Percentiles rank a stretch among this genome's conserved stretches.
These are phyloP conservation scores for Muscicapa adusta DNA, from an alignment of 2,113 vertebrate species.

Conservation along the genomic window DNA sequence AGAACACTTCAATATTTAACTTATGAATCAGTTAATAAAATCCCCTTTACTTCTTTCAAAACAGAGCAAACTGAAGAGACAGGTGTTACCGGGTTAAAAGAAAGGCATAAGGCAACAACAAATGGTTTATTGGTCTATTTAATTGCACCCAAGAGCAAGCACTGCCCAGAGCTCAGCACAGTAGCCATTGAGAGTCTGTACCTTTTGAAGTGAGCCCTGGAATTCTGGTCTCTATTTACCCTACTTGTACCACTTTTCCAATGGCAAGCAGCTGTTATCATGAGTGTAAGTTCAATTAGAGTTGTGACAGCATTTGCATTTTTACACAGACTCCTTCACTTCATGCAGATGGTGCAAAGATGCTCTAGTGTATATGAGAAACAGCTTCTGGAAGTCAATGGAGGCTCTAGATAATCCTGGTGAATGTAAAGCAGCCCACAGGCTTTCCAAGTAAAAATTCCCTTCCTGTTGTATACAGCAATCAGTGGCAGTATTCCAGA, in stretches of 20 bases:
- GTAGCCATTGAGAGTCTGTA: neutral
- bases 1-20: neutral
- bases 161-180: neutral
- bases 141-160: neutral
- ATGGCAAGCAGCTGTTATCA: neutral
- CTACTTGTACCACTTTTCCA: neutral
- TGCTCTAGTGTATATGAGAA: neutral
- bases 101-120: neutral
- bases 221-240: neutral
- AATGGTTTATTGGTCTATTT: neutral
- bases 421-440: neutral
- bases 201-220: neutral
- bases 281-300: neutral
- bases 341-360: neutral
- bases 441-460: neutral
- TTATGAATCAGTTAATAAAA: neutral
- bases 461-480: neutral
- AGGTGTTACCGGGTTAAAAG: neutral
- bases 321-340: neutral
- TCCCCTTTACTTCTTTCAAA: neutral
- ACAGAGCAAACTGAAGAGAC: neutral
- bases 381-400: neutral
- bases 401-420: neutral
- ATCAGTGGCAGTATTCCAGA: neutral
- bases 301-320: neutral